Evolutionary conservation across 2,113 vertebrate species (phyloP), one percentile per base, ranked within the genome.

Genomic region (Hyla sarda): DNA sequence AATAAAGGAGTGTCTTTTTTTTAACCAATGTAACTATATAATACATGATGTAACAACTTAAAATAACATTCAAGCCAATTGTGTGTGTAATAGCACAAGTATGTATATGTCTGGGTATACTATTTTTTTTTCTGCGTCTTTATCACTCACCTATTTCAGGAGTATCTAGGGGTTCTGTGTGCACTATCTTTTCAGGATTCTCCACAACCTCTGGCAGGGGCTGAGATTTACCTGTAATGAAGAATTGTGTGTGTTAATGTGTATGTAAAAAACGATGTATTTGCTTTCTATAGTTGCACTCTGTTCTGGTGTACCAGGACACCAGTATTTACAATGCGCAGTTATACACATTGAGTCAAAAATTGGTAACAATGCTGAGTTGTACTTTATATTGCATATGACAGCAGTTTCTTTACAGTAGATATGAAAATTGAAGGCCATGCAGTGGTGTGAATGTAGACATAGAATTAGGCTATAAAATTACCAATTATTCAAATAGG

Each of bases 111-210:
- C 47, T 48, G 41, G 8, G 41, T 41, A 5, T 41, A 5, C 41
- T 5, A 3, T 41, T 3, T 41, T 8, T 8, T 41, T 41, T 41
- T 41, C 41, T 41, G 41, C 8, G 37, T 80, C 9, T 50, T 34
- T 5, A 47, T 54, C 34, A 92, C 96, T 96, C 89, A 99, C 98
- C 93, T 19, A 72, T 92, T 60, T 95, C 89, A 0, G 95, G 94
- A 72, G 88, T 90, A 82, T 94, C 92, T 92, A 96, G 85, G 0
- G 96, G 95, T 45, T 95, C 90, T 0, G 94, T 89, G 41, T 88
- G 94, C 88, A 94, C 90, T 89, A 93, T 89, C 25, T 91, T 87
- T 71, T 92, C 92, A 83, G 90, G 52, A 79, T 85, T 67, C 3
- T 56, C 56, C 5, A 73, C 90, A 0, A 91, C 82, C n/a, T 88